phyloP scores from a whole-genome alignment of 2,888 invertebrate genomes.

The Drosophila picticornis region DNA sequence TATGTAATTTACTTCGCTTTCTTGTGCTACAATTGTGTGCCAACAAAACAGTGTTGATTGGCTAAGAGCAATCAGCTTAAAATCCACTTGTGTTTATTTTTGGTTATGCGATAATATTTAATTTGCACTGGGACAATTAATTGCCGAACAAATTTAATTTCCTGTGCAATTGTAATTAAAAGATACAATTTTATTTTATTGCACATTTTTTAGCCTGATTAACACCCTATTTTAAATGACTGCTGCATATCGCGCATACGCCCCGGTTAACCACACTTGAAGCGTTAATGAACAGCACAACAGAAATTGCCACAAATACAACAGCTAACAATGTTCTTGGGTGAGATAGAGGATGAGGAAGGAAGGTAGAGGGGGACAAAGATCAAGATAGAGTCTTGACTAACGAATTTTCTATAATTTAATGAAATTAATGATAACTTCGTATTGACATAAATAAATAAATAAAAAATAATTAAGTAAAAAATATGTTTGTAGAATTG shows the following conservation, averaged over 20 bases:
- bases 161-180: constrained; percentile 18
- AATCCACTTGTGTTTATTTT: not conserved
- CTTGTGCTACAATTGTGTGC: not conserved
- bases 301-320: constrained; percentile 4
- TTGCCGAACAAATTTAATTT: constrained; percentile 11
- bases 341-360: rapidly evolving
- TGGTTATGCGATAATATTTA: not conserved
- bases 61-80: not conserved
- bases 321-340: constrained; percentile 6
- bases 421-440: not conserved
- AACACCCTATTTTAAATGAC: constrained; percentile 19
- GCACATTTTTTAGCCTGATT: not conserved
- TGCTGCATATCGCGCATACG: constrained; percentile 43
- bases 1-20: not conserved
- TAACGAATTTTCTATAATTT: not conserved
- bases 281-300: constrained; percentile 50
- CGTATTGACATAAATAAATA: not conserved
- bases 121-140: not conserved
- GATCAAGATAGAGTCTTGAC: not conserved
- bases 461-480: not conserved
- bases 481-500: not conserved
- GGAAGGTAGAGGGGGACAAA: too few species aligned
- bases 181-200: constrained; percentile 21
- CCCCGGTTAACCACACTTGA: constrained; percentile 45
- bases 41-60: not conserved